Evolutionary conservation across 2,888 invertebrate genomes (phyloP), one percentile per base, ranked within the genome.

Genomic region (Corbicula japonica): DNA sequence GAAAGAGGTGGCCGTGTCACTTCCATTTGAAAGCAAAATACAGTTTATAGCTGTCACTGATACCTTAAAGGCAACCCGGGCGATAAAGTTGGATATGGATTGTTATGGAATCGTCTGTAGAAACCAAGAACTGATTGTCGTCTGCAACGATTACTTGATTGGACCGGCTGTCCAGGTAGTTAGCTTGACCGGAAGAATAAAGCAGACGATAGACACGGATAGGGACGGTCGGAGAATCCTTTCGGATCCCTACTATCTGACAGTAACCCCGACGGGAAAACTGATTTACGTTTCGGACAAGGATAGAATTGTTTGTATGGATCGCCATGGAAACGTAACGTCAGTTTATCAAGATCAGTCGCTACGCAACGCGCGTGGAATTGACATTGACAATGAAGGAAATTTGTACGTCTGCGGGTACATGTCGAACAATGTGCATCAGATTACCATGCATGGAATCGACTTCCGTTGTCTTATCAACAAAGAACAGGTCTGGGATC

Each of bases 341-440:
- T 83, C 80, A 2, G 66, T 80, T 10, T 83, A 83, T 32, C 72
- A 80, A 38, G 83, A 83, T 10, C n/a, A 62, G 26, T 77, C 76
- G 0, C 50, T 83, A 1, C 63, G 70, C 2, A 83, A 80, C 34
- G 75, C 80, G 4, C 71, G 78, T 18, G 80, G 83, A 3, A 80
- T 83, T n/a, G 78, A 78, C 46, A 61, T 78, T 52, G 83, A 83
- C 35, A 63, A 30, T n/a, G 80, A 78, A 46, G 83, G 83, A 3
- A 83, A 83, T 44, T 50, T 83, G 26, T 83, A 80, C 63, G 83
- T 83, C 18, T 83, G 83, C 66, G 83, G 83, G 10, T 83, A 80
- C 50, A 80, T 80, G 80, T 83, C 83, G 2, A 80, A 78, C 52
- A 80, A 48, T 26, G 69, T 83, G 12, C 75, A 78, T n/a, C 80